Percentiles rank a stretch among this genome's conserved stretches.
Evolutionary conservation across 2,797 vertebrate genomes (phyloP).

Genomic region (Pseudochirops corinnae): DNA sequence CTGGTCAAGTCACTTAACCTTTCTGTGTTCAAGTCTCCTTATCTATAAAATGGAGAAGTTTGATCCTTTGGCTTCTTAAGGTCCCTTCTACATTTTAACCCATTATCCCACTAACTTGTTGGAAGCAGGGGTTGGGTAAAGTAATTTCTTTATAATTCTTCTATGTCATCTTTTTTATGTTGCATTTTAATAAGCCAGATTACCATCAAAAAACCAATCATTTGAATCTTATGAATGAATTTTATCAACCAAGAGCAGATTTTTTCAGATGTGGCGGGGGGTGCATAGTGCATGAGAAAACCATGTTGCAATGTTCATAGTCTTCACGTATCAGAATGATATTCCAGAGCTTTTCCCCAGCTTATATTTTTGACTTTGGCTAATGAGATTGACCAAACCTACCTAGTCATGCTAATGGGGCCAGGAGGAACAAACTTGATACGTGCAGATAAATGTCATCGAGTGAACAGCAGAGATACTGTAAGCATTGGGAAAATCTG

Average conservation of each 20-base stretch:
- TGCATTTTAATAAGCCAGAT: neutral
- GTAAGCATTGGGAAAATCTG: neutral
- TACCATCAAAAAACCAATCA: neutral
- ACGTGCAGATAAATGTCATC: neutral
- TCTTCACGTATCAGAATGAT: neutral
- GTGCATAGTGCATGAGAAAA: neutral
- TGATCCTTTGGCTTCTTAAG: neutral
- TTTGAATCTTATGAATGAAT: neutral
- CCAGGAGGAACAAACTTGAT: neutral
- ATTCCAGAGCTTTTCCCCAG: neutral
- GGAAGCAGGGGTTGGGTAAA: neutral
- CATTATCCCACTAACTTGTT: neutral
- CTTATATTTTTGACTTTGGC: neutral
- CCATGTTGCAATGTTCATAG: neutral
- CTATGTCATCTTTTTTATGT: neutral
- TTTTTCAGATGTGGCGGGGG: neutral
- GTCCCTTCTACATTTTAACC: neutral
- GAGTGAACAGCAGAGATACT: neutral
- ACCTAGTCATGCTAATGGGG: neutral
- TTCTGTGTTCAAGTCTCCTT: neutral
- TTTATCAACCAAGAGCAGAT: neutral
- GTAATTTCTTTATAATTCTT: neutral
- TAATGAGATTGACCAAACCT: neutral
- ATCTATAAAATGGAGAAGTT: neutral
- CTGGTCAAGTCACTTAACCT: neutral